These are phyloP conservation scores for Pteria penguin DNA, from an alignment of 2,888 invertebrate species.

Conservation along the genomic window DNA sequence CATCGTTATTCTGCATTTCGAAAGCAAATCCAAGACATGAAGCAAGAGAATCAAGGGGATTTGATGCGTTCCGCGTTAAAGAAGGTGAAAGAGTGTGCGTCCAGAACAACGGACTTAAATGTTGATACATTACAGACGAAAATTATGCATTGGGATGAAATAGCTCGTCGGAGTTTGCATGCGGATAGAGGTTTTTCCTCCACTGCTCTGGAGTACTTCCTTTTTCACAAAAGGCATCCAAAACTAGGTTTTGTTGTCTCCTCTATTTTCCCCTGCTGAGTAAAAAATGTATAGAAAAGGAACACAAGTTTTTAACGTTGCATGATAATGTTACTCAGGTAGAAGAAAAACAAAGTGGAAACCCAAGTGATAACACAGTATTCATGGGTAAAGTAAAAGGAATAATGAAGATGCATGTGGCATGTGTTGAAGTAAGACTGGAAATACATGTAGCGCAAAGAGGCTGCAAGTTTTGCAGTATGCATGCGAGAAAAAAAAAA, in stretches of 20 bases:
- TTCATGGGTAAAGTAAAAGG: no score
- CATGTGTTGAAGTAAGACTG: background rate
- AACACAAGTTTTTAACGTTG: constrained; percentile 26
- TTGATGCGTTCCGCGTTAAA: constrained; percentile 1
- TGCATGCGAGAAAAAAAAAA: no score
- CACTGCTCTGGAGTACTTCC: constrained; percentile 1
- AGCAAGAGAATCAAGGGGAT: constrained; percentile 4
- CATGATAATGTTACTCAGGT: constrained; percentile 6
- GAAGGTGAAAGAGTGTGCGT: constrained; percentile 25
- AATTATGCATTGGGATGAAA: constrained; percentile 24
- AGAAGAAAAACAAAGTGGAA: background rate
- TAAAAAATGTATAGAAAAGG: constrained; percentile 19
- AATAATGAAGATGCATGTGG: background rate
- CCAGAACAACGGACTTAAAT: constrained; percentile 8
- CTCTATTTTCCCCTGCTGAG: constrained; percentile 2
- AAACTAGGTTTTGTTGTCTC: constrained; percentile 10
- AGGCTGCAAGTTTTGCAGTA: no score
- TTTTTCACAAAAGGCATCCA: constrained; percentile 11
- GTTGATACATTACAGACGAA: constrained; percentile 21
- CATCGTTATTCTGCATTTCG: constrained; percentile 5
- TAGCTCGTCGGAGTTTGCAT: constrained; percentile 4
- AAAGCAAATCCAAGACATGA: constrained; percentile 14
- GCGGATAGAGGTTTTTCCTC: constrained; percentile 10
- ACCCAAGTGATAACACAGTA: background rate
- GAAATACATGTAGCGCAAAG: background rate